Evolutionary conservation across 2,888 invertebrate species (phyloP).

Genomic region (Trisateles emortualis): DNA sequence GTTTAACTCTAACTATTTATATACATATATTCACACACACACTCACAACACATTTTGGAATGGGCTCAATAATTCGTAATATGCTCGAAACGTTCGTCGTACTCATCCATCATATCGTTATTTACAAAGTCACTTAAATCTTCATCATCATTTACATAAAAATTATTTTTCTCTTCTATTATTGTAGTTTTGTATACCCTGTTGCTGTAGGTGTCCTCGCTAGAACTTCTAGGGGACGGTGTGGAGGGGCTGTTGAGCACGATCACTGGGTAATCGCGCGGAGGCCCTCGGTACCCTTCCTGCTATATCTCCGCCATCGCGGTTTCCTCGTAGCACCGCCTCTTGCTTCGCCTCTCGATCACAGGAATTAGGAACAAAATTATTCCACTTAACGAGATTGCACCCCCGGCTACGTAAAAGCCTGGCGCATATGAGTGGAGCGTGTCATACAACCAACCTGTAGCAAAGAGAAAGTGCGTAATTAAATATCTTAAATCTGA

Average conservation of each 20-base stretch:
- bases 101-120: slow-evolving; percentile 65
- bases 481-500: not conserved
- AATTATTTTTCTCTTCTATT: slow-evolving; percentile 66
- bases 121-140: slow-evolving; percentile 68
- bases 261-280: slow-evolving; percentile 64
- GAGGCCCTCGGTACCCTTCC: slow-evolving; percentile 51
- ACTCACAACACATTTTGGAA: slow-evolving; percentile 75
- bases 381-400: slow-evolving; percentile 94
- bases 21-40: slow-evolving; percentile 54
- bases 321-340: slow-evolving; percentile 63
- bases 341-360: slow-evolving; percentile 83
- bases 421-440: slow-evolving; percentile 93
- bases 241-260: slow-evolving; percentile 81
- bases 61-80: slow-evolving; percentile 62
- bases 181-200: slow-evolving; percentile 80
- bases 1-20: slow-evolving; percentile 59
- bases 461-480: slow-evolving; percentile 4
- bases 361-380: slow-evolving; percentile 95
- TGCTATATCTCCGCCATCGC: slow-evolving; percentile 79
- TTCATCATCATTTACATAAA: slow-evolving; percentile 60
- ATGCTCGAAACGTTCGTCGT: slow-evolving; percentile 60
- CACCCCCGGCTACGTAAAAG: slow-evolving; percentile 95
- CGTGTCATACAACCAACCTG: slow-evolving; percentile 94
- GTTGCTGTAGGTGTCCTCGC: slow-evolving; percentile 74
- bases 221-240: slow-evolving; percentile 66